Evolutionary conservation across 2,113 vertebrate genomes (phyloP).

Genomic region (Bubo bubo): DNA sequence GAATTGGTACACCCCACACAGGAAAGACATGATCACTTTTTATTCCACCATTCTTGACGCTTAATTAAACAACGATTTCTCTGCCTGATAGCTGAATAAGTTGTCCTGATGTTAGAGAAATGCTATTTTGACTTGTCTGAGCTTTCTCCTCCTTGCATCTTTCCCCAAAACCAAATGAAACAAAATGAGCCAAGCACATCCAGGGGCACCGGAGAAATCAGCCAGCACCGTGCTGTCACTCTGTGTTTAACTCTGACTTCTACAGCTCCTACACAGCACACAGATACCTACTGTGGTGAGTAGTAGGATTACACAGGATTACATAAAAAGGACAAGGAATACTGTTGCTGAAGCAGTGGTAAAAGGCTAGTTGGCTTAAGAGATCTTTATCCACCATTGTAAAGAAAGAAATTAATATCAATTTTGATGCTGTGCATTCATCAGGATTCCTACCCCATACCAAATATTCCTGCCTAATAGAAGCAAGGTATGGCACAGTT

Average conservation of each 20-base stretch:
- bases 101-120: neutral
- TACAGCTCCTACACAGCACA: fast-evolving
- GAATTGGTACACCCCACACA: neutral
- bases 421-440: neutral
- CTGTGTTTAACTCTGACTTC: neutral
- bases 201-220: neutral
- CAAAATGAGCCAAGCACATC: neutral
- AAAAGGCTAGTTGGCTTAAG: neutral
- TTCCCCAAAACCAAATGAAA: neutral
- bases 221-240: neutral
- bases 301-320: neutral
- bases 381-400: neutral
- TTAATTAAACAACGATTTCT: neutral
- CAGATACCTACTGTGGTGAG: fast-evolving
- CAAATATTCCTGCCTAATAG: neutral
- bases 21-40: neutral
- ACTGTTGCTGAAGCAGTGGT: neutral
- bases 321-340: neutral
- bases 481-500: neutral
- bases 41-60: fast-evolving
- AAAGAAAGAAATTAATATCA: neutral
- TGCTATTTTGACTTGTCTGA: neutral
- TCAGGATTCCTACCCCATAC: neutral
- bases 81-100: neutral
- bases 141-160: neutral